Base-by-base conservation (phyloP, 2,888 invertebrate genomes). In the Vandiemenella viatica region DNA sequence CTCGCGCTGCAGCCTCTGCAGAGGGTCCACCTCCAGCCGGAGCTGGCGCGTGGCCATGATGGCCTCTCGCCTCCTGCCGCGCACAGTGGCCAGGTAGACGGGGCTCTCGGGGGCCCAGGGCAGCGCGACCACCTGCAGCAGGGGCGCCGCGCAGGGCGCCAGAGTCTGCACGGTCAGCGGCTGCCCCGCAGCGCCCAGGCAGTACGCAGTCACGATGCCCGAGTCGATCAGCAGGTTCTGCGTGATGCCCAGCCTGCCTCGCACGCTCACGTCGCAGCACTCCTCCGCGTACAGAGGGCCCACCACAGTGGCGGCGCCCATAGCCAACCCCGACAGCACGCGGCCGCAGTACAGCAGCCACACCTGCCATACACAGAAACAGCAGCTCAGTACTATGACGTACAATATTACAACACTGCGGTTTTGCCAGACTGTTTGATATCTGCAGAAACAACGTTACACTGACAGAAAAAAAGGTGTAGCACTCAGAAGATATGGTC, bases 271-370 rank as follows among this genome's bases (percentile, higher is more conserved):
- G n/a, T 42, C 42, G 19, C 18, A n/a, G 19, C 19, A n/a, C 42
- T 42, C 42, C 20, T 42, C 42, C 19, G n/a, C n/a, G 42, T 42
- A 42, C 19, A 42, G 20, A 4, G 42, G 42, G 5, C n/a, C 42
- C n/a, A 42, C 42, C 5, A 20, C 42, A 10, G 42, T 42, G 19
- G 19, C 19, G 42, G 20, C 42, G 13, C 42, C 42, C 18, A 17
- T 19, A 10, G 18, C 16, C 42, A 19, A n/a, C 6, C 42, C 42
- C 5, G 16, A 19, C 19, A 42, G 5, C 20, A 21, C 20, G 42
- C 42, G 42, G 10, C 19, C 42, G 19, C 19, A 13, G 20, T 19
- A 42, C 18, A 21, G 19, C 20, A 42, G 10, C 42, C 42, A 42
- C 8, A 42, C 20, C 42, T 42, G 10, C 17, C 4, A 5, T 15